Base-by-base conservation (phyloP, 2,113 vertebrate genomes). In the Cricetomys ansorgei region DNA sequence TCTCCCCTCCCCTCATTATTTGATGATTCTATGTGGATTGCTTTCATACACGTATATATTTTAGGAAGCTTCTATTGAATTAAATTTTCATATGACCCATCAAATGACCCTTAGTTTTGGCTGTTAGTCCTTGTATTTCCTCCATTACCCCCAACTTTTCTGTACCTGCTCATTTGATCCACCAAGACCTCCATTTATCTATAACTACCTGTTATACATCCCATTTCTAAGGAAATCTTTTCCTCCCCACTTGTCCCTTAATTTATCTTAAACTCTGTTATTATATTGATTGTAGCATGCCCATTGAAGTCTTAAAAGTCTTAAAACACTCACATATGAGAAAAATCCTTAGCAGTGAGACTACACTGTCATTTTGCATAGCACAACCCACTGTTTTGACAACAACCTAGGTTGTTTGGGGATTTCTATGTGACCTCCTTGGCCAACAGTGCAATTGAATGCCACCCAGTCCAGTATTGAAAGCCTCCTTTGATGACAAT, bases 351-450 rank as follows among this genome's bases (percentile, higher is more conserved):
- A 19, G 10, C 11, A 50, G 17, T 19, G 31, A 15, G 27, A 48
- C 6, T 7, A 5, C 45, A 12, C n/a, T 19, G 19, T 55, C 76
- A 12, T 1, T 37, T n/a, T 37, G 0, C 31, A 21, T 2, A 37
- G 48, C 34, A 7, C 48, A 53, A 34, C 16, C 29, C 34, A 70
- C 16, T 19, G 16, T 19, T 16, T 70, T 70, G 37, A 17, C 29
- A 53, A 34, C 8, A 37, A 13, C 9, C 31, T 79, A 19, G 50
- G 4, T 80, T 55, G 17, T 37, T 55, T 55, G 31, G 21, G 4
- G 19, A 23, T 55, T 55, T n/a, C 10, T 5, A 25, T n/a, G 37
- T 4, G 1, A 57, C 5, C 11, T 2, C 50, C 50, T n/a, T 80
- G 34, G 4, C 2, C 10, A 80, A 57, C 7, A 55, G n/a, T 23